Evolutionary conservation across 2,113 vertebrate genomes (phyloP).

Genomic region (Helogale parvula): DNA sequence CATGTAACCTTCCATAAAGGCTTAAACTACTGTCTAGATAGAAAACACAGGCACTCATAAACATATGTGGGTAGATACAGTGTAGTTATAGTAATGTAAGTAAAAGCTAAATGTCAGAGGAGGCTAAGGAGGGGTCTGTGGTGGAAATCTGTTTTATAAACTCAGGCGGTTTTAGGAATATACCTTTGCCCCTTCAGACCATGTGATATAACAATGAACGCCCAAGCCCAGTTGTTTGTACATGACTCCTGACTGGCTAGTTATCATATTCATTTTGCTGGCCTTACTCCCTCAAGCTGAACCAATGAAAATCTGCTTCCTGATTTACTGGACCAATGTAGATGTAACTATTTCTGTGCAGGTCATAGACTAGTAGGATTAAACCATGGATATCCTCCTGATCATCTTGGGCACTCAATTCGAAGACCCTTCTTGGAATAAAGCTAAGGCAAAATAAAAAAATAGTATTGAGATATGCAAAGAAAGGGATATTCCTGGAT

Average conservation of each 20-base stretch:
- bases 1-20: not conserved
- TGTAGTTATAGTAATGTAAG: not conserved
- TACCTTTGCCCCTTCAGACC: accelerated
- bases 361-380: not conserved
- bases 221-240: not conserved
- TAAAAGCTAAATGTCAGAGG: not conserved
- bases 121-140: accelerated
- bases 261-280: not conserved
- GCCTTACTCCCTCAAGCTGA: not conserved
- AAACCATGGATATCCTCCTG: not conserved
- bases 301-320: not conserved
- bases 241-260: not conserved
- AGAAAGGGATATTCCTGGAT: not conserved
- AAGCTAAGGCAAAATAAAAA: not conserved
- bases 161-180: not conserved
- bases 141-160: not conserved
- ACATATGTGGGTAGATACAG: not conserved
- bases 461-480: not conserved
- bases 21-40: not conserved
- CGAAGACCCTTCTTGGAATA: not conserved
- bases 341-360: not conserved
- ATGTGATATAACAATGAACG: not conserved
- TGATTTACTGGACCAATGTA: not conserved
- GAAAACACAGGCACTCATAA: not conserved
- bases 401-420: not conserved